Base-by-base conservation (phyloP, 2,888 invertebrate species). In the Eupithecia inturbata region DNA sequence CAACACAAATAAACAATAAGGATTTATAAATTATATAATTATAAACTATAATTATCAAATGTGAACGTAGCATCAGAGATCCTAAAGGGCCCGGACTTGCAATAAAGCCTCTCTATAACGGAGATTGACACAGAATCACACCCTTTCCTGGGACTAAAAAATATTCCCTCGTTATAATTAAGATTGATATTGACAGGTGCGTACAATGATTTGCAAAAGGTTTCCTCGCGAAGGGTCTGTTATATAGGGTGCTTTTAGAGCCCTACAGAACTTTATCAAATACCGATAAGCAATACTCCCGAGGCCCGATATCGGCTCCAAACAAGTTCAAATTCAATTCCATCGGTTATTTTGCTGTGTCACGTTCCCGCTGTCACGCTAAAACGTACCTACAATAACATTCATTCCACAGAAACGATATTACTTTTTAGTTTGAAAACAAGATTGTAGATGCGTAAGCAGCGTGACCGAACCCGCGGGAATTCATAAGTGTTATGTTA, bases 181-280 rank as follows among this genome's bases (percentile, higher is more conserved):
- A 83, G 85, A 85, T 84, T 85, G 84, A 86, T 85, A 79, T 77
- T 72, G 83, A 80, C 82, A 79, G 81, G 80, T 76, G 79, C 76
- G 79, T 73, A 72, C 77, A 82, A 82, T 85, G 84, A 86, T 82
- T 82, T 82, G 86, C 82, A 80, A 75, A 79, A 82, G 77, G 78
- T 73, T 73, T 79, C 72, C 64, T 26, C 26, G 26, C 53, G 19
- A 4, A 67, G 7, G 70, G 69, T 79, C 76, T 72, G 78, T 76
- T 62, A 72, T 77, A 71, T 53, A 73, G 71, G 41, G 71, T 26
- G 39, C 60, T 53, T 66, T 73, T 60, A 68, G 49, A 41, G 66
- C 45, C 70, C 74, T 57, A 67, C 36, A 70, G 67, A 74, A 36
- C 67, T 71, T 53, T 63, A 39, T 68, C 62, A 72, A 72, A 74